Percentiles rank a stretch among this genome's conserved stretches.
Conservation (phyloP, 2,888 invertebrate species). For the Ochropacha duplaris region DNA sequence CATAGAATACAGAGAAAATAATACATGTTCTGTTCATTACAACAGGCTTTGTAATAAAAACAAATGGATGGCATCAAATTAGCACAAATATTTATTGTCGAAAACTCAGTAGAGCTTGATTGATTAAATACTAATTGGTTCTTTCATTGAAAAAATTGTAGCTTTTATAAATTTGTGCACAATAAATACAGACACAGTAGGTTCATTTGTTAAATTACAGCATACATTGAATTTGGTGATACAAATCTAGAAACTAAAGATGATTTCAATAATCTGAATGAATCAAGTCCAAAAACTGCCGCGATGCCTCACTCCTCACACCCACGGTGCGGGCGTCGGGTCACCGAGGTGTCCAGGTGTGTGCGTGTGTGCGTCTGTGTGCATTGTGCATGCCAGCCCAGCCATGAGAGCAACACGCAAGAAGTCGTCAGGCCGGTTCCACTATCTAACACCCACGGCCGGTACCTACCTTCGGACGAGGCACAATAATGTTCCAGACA, state of each 20-base stretch:
- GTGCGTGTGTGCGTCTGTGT: conserved; percentile 41
- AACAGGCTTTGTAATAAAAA: too few relatives aligned
- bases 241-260: conserved; percentile 6
- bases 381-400: conserved; percentile 47
- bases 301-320: conserved; percentile 27
- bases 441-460: conserved; percentile 64
- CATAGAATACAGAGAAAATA: too few relatives aligned
- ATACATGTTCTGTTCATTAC: too few relatives aligned
- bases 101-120: too few relatives aligned
- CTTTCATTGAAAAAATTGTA: too few relatives aligned
- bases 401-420: conserved; percentile 18
- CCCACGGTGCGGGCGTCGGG: conserved; percentile 26
- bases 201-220: neutral
- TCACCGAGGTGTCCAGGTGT: conserved; percentile 13
- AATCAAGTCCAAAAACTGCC: conserved; percentile 51
- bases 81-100: too few relatives aligned
- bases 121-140: too few relatives aligned
- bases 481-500: conserved; percentile 36
- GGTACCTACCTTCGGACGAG: conserved; percentile 43
- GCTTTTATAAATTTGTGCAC: neutral
- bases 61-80: too few relatives aligned
- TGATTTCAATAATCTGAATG: conserved; percentile 38
- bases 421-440: conserved; percentile 70
- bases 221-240: neutral
- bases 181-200: neutral